Evolutionary conservation across 1,140 invertebrate species (phyloP).

Genomic region (Pachypsylla venusta): DNA sequence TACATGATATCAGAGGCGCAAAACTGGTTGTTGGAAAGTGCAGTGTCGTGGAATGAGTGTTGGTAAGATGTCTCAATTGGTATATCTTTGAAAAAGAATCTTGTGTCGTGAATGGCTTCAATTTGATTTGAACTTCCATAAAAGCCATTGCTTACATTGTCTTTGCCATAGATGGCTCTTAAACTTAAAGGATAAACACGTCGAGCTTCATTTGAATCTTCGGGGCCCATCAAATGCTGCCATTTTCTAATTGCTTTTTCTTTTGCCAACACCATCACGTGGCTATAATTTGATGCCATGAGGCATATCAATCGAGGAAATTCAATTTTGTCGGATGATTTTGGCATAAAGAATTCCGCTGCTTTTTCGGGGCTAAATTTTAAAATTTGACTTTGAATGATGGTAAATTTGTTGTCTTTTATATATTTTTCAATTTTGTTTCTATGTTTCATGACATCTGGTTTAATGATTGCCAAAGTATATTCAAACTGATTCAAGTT

Average conservation of each 20-base stretch:
- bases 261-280: neutral
- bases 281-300: neutral
- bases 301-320: neutral
- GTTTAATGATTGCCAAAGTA: neutral
- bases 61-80: too few relatives aligned
- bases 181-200: neutral
- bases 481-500: neutral
- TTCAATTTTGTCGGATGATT: neutral
- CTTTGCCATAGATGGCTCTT: neutral
- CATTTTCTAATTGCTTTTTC: neutral
- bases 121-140: neutral
- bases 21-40: too few relatives aligned
- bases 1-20: too few relatives aligned
- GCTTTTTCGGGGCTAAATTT: neutral
- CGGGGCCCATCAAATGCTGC: neutral
- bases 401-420: neutral
- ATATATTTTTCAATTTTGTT: neutral
- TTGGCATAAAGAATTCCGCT: neutral
- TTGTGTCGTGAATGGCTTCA: neutral
- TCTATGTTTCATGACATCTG: neutral
- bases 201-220: neutral
- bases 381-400: neutral
- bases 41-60: too few relatives aligned
- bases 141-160: neutral
- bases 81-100: slow-evolving; percentile 8